Conservation (phyloP, 37 sponge, comb jelly and placozoan species). For the Ianthella basta region DNA sequence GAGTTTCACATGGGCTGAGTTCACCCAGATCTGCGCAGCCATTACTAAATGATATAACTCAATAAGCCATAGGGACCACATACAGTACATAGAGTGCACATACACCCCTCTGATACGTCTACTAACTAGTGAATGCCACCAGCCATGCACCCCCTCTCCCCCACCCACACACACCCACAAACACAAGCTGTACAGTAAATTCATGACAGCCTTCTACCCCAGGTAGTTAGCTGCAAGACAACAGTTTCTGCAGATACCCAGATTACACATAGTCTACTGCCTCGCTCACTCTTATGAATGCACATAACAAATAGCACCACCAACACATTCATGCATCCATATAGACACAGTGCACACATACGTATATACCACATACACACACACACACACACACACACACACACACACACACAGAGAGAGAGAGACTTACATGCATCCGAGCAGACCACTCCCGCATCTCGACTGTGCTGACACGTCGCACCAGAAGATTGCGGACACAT, state of each 20-base stretch:
- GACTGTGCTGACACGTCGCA: not conserved
- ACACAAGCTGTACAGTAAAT: too few species aligned
- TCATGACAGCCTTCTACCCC: too few species aligned
- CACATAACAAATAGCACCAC: not conserved
- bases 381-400: slow-evolving; percentile 28
- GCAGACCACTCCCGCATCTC: not conserved
- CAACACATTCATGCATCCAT: not conserved
- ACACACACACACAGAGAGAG: slow-evolving; percentile 36
- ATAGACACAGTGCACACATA: not conserved
- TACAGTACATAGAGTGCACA: not conserved
- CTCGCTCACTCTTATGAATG: not conserved
- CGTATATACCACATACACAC: not conserved
- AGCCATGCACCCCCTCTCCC: not conserved
- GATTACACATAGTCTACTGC: too few species aligned
- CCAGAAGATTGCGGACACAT: not conserved
- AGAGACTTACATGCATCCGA: not conserved
- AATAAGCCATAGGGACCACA: not conserved
- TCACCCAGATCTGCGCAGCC: too few species aligned
- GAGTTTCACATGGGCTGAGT: too few species aligned
- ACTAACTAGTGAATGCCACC: not conserved
- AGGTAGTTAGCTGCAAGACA: too few species aligned
- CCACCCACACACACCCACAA: slow-evolving; percentile 3
- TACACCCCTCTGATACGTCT: not conserved
- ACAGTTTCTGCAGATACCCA: too few species aligned
- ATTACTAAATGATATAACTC: not conserved